phyloP scores from a whole-genome alignment of 2,113 vertebrate genomes.

The Melanostigma gelatinosum region DNA sequence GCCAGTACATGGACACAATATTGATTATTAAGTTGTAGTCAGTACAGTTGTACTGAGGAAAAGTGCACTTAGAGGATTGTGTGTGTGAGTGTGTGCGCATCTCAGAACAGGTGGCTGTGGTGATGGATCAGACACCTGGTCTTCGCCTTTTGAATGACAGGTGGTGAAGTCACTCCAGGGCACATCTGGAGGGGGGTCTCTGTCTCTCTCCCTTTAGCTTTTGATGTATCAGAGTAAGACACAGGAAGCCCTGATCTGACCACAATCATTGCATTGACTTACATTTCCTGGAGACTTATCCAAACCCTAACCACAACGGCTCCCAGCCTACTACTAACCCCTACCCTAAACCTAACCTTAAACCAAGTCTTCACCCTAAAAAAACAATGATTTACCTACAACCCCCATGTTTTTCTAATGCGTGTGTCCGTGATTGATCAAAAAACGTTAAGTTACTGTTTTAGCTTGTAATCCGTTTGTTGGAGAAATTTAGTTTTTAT shows the following conservation, averaged over 20 bases:
- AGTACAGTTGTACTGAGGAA: constrained; percentile 30
- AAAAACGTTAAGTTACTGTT: too few relatives aligned
- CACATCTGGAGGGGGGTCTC: constrained; percentile 64
- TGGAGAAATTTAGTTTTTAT: too few relatives aligned
- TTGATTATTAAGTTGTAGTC: constrained; percentile 51
- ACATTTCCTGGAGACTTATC: background rate
- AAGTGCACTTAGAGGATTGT: constrained; percentile 11
- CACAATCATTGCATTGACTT: background rate
- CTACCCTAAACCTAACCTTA: background rate
- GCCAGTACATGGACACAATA: constrained; percentile 26
- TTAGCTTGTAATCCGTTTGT: too few relatives aligned
- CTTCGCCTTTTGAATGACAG: constrained; percentile 77
- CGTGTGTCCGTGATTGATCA: too few relatives aligned
- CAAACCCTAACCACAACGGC: background rate
- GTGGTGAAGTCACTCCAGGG: constrained; percentile 73
- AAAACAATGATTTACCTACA: background rate
- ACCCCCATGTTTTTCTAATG: too few relatives aligned
- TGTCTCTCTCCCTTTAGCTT: constrained; percentile 22
- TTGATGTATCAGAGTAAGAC: constrained; percentile 54
- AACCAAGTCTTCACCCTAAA: background rate
- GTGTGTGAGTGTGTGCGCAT: constrained; percentile 27
- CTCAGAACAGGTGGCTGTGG: constrained; percentile 73
- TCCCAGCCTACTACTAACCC: background rate
- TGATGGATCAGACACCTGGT: constrained; percentile 70
- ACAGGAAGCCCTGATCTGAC: constrained; percentile 26